Percentiles rank a stretch among this genome's conserved stretches.
Conservation (phyloP, 2,888 invertebrate genomes). For the Phymatocera aterrima region DNA sequence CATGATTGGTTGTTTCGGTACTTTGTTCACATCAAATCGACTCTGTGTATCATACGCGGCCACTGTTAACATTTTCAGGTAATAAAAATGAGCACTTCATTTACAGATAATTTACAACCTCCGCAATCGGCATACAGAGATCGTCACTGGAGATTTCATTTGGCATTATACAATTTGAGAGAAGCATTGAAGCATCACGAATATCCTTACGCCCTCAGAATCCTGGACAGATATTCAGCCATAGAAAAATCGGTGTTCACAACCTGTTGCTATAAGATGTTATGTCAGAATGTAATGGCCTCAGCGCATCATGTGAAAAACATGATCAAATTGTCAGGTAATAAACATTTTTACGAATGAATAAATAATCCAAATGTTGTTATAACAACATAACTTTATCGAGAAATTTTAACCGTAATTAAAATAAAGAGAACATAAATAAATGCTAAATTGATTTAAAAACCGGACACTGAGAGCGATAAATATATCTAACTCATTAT, state of each 20-base stretch:
- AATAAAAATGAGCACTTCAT: background rate
- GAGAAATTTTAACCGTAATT: background rate
- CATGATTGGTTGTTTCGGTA: too few relatives aligned
- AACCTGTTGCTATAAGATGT: conserved; percentile 59
- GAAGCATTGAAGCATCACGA: conserved; percentile 58
- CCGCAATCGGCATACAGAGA: conserved; percentile 52
- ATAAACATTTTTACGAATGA: conserved; percentile 38
- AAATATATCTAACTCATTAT: background rate
- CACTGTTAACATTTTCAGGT: background rate
- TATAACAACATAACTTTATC: background rate
- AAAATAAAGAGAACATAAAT: background rate
- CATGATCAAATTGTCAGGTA: conserved; percentile 64
- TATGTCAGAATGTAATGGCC: conserved; percentile 58
- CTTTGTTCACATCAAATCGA: too few relatives aligned
- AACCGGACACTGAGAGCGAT: background rate
- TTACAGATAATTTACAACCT: conserved; percentile 55
- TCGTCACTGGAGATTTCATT: conserved; percentile 60
- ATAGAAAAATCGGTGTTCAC: conserved; percentile 50
- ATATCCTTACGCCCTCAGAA: conserved; percentile 58
- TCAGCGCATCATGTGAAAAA: conserved; percentile 58
- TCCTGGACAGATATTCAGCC: conserved; percentile 52
- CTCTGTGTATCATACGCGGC: too few relatives aligned
- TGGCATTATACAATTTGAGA: conserved; percentile 54
- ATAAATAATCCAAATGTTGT: background rate
- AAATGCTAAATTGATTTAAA: background rate